Evolutionary conservation across 2,113 vertebrate species (phyloP).

Genomic region (Arenaria interpres): DNA sequence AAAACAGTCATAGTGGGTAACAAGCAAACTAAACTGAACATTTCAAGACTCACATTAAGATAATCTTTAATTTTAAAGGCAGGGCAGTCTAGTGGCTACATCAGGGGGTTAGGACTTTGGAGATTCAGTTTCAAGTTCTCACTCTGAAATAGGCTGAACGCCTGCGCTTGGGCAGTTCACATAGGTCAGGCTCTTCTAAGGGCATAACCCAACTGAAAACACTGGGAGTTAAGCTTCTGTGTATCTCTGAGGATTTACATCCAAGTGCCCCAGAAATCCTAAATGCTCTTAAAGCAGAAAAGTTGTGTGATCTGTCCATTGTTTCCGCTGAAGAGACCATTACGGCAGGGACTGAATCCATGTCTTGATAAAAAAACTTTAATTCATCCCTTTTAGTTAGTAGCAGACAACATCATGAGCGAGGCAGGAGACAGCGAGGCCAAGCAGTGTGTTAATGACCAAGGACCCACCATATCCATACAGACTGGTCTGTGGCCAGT

Average conservation of each 20-base stretch:
- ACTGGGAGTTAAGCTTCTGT: neutral
- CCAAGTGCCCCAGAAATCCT: neutral
- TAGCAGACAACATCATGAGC: neutral
- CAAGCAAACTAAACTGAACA: neutral
- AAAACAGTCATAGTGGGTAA: fast-evolving
- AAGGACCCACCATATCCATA: neutral
- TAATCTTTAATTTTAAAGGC: neutral
- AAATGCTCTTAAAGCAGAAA: neutral
- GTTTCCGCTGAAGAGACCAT: neutral
- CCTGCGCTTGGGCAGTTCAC: neutral
- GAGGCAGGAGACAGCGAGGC: neutral
- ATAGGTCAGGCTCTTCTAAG: neutral
- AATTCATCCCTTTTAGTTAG: neutral
- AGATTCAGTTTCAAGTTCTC: neutral
- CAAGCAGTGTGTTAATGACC: neutral
- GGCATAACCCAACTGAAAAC: neutral
- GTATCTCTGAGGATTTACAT: neutral
- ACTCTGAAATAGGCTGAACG: neutral
- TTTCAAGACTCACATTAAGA: neutral
- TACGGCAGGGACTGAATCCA: neutral
- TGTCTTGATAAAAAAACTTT: neutral
- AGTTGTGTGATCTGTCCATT: neutral
- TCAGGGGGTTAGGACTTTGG: fast-evolving
- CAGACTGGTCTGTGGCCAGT: too few species aligned
- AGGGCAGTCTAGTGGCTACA: neutral